Conservation (phyloP, 2,888 invertebrate species). For the Hypomecis atomaria region DNA sequence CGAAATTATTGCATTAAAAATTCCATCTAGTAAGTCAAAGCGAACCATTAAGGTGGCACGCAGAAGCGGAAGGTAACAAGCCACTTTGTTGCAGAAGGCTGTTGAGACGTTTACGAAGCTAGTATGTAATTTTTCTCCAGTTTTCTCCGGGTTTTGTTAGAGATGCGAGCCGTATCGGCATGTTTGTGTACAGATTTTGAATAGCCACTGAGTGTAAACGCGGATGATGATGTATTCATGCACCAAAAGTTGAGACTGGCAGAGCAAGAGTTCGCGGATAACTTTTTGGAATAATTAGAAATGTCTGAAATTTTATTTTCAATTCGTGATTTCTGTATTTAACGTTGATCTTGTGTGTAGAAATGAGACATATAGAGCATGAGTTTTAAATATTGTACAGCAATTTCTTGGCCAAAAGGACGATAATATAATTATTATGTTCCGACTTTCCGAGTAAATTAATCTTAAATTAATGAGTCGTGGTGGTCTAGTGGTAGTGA, state of each 20-base stretch:
- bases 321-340: too few species aligned
- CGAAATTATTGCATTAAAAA: conserved; percentile 90
- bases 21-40: conserved; percentile 89
- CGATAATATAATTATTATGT: too few species aligned
- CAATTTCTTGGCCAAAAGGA: too few species aligned
- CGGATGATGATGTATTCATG: conserved; percentile 14
- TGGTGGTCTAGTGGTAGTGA: too few species aligned
- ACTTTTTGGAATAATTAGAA: neutral
- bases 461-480: too few species aligned
- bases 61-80: conserved; percentile 58
- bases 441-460: too few species aligned
- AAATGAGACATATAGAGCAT: too few species aligned
- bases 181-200: conserved; percentile 7
- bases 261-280: neutral
- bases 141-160: conserved; percentile 31
- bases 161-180: conserved; percentile 9
- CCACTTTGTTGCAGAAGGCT: conserved; percentile 45
- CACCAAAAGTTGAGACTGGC: neutral
- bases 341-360: too few species aligned
- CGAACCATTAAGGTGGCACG: conserved; percentile 78
- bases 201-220: neutral
- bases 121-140: conserved; percentile 58
- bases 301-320: neutral
- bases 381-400: too few species aligned
- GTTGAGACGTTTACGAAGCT: conserved; percentile 51